phyloP scores from a whole-genome alignment of 2,888 invertebrate species.

The Gordius sp. region DNA sequence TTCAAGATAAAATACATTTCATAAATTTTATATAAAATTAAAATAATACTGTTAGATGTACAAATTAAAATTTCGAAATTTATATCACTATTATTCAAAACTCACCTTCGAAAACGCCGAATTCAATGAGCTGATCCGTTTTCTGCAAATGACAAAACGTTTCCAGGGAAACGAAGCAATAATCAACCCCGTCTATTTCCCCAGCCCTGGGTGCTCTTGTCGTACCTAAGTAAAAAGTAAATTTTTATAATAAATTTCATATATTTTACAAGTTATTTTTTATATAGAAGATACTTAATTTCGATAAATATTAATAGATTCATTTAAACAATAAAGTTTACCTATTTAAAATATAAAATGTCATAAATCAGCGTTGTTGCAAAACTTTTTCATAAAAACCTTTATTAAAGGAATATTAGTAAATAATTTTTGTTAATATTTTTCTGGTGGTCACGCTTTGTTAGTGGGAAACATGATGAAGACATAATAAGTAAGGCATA shows the following conservation, averaged over 20 bases:
- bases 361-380: no score
- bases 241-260: not conserved
- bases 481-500: no score
- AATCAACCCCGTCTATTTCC: constrained; percentile 39
- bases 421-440: no score
- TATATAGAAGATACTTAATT: not conserved
- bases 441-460: no score
- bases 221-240: constrained; percentile 30
- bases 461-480: no score
- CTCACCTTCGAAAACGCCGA: constrained; percentile 39
- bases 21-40: not conserved
- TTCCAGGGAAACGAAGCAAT: constrained; percentile 35
- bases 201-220: constrained; percentile 35
- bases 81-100: not conserved
- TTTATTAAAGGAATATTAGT: no score
- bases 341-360: no score
- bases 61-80: no score
- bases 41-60: no score
- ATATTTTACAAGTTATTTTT: not conserved
- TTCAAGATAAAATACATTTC: not conserved
- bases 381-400: no score
- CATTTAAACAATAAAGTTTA: no score
- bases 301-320: no score
- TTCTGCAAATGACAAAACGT: constrained; percentile 36
- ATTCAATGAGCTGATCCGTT: constrained; percentile 37